These are phyloP conservation scores for Pheosia gnoma DNA, from an alignment of 2,888 invertebrate species.

Conservation along the genomic window DNA sequence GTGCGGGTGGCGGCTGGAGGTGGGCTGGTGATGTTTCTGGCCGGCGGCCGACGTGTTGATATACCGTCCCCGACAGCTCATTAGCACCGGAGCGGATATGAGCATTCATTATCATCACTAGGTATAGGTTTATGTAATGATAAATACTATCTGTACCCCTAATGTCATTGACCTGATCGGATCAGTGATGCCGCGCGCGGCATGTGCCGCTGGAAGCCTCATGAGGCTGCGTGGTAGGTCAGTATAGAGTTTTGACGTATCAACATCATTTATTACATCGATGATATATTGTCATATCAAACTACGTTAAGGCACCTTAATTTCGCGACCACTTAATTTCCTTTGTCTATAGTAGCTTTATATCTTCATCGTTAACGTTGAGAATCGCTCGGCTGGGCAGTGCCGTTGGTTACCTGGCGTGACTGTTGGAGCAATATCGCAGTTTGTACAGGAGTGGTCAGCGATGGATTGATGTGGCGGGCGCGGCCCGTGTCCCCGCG, in stretches of 20 bases:
- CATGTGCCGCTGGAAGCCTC: too few species aligned
- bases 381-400: slow-evolving; percentile 26
- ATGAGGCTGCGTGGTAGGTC: too few species aligned
- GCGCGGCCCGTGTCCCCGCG: slow-evolving; percentile 38
- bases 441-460: slow-evolving; percentile 43
- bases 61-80: slow-evolving; percentile 39
- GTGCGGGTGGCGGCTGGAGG: too few species aligned
- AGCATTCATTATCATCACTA: slow-evolving; percentile 30
- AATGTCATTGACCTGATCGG: too few species aligned
- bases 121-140: too few species aligned
- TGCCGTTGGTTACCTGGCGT: slow-evolving; percentile 27
- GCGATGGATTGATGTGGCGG: slow-evolving; percentile 51
- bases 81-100: slow-evolving; percentile 38
- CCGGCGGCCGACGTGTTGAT: slow-evolving; percentile 14
- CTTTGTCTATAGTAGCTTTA: background rate
- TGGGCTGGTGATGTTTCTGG: too few species aligned
- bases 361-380: slow-evolving; percentile 9
- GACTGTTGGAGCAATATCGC: slow-evolving; percentile 33
- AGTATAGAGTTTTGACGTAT: background rate
- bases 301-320: background rate
- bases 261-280: too few species aligned
- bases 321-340: background rate
- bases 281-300: too few species aligned
- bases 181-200: too few species aligned
- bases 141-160: too few species aligned